These are phyloP conservation scores for Tokudaia muenninki DNA, from an alignment of 2,797 vertebrate genomes.

Conservation along the genomic window DNA sequence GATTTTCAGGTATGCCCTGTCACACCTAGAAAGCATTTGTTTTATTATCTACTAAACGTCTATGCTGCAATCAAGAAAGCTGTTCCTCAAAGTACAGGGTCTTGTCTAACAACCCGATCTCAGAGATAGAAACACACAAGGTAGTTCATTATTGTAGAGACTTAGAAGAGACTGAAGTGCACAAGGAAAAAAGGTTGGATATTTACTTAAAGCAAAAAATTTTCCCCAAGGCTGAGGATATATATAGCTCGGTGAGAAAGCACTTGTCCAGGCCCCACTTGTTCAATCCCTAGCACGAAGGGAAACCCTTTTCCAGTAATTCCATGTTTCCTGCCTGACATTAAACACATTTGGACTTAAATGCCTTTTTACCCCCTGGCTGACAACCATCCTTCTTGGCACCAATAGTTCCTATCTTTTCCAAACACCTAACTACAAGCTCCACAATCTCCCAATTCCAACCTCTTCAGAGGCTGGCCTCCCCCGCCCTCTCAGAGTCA, in stretches of 20 bases:
- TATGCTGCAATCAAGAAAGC: not conserved
- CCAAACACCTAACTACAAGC: not conserved
- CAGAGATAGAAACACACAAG: not conserved
- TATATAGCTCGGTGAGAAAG: not conserved
- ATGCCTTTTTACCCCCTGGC: slow-evolving; percentile 8
- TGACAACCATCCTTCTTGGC: not conserved
- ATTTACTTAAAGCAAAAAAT: slow-evolving; percentile 63
- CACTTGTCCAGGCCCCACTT: not conserved
- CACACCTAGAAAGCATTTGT: not conserved
- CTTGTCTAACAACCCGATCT: not conserved
- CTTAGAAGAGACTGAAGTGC: slow-evolving; percentile 12
- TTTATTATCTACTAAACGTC: slow-evolving; percentile 20
- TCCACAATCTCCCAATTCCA: slow-evolving; percentile 23
- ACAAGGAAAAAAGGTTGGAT: slow-evolving; percentile 19
- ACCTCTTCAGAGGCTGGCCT: not conserved
- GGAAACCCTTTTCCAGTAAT: not conserved
- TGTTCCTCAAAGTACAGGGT: not conserved
- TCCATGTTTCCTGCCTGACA: slow-evolving; percentile 16
- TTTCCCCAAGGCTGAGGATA: not conserved
- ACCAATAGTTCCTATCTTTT: not conserved
- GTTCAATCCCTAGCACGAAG: not conserved
- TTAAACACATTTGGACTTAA: not conserved
- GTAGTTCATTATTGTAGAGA: slow-evolving; percentile 33
- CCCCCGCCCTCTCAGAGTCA: not conserved
- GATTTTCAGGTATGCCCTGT: not conserved